Evolutionary conservation across 2,797 vertebrate genomes (phyloP).

Genomic region (Notoglanidium macrostoma): DNA sequence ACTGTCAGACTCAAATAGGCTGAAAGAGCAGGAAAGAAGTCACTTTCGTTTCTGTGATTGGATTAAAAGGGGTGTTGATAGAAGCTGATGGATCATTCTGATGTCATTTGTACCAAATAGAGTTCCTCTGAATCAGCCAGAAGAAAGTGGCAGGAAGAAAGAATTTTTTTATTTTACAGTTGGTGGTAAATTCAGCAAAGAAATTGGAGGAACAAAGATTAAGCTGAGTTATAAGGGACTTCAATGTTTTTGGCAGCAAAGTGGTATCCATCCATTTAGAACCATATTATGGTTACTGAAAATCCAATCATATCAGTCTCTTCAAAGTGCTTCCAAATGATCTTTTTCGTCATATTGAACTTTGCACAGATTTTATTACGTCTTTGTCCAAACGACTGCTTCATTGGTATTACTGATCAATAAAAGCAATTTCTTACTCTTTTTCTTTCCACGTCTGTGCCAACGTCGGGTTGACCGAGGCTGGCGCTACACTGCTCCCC

Average conservation of each 20-base stretch:
- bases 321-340: neutral
- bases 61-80: neutral
- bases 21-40: neutral
- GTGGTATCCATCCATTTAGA: too few species aligned
- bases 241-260: too few species aligned
- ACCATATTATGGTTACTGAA: neutral
- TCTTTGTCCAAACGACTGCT: neutral
- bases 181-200: too few species aligned
- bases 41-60: neutral
- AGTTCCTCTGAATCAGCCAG: neutral
- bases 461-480: constrained; percentile 6
- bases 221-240: too few species aligned
- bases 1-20: neutral
- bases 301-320: neutral
- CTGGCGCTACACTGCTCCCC: constrained; percentile 29
- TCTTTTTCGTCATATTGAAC: neutral
- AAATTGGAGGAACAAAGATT: too few species aligned
- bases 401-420: neutral
- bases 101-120: neutral
- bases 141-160: neutral
- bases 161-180: too few species aligned
- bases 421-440: constrained; percentile 18
- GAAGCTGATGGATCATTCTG: neutral
- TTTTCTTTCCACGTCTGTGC: constrained; percentile 14
- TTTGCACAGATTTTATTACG: neutral